Evolutionary conservation across 2,113 vertebrate species (phyloP), one percentile per base, ranked within the genome.

Genomic region (Paedocypris sp.): DNA sequence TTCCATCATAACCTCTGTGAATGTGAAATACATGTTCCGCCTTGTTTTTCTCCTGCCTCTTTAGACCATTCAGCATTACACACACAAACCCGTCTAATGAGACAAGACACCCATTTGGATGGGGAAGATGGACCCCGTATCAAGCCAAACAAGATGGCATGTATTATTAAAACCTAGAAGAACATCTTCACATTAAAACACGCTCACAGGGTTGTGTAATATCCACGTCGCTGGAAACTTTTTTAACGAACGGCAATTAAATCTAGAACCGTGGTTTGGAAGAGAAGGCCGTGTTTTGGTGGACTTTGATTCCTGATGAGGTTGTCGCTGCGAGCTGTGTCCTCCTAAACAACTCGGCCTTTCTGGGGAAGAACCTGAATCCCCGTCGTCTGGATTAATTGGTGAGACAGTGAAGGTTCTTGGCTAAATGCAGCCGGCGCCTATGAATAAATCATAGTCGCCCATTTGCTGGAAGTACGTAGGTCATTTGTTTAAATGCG

Each of bases 371-470:
- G 18, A 12, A 43, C 35, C 33, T 18, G 61, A 42, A 20, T 58
- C 54, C 35, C 56, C 35, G 43, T 23, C 5, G 52, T 28, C 43
- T 50, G 41, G 29, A 61, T 38, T 66, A 62, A 70, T 70, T 50
- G 50, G 43, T 38, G 35, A 47, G 42, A 32, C 45, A 61, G 23
- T 61, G 23, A 66, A 70, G 16, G 68, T 49, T 57, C 43, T 62
- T 70, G 23, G 29, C 36, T 64, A 54, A 68, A 74, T 38, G 51
- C 20, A 72, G 53, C 63, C 56, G 23, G 63, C 57, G 43, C 64
- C 58, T 71, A 78, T 76, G 66, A 81, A 85, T 80, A 79, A 83
- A 80, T 82, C 73, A 73, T 78, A 61, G 68, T 64, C 73, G 8
- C 63, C 64, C 67, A 58, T 72, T 71, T 69, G 60, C 75, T 68